Conservation (phyloP, 1,140 invertebrate genomes). For the Drosophila leontia region DNA sequence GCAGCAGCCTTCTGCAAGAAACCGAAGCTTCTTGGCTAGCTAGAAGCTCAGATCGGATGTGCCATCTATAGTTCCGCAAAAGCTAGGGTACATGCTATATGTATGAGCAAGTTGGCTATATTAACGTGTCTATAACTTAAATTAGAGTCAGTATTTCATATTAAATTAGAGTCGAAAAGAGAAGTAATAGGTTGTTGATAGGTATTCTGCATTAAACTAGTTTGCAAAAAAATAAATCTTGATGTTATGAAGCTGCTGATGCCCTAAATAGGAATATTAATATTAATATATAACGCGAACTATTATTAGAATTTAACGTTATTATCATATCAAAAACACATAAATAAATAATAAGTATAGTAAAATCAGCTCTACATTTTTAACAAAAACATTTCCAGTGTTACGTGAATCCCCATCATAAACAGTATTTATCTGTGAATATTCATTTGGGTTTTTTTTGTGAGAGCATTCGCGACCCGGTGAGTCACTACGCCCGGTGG, state of each 20-base stretch:
- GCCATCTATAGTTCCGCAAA: conserved; percentile 1
- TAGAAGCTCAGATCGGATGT: conserved; percentile 18
- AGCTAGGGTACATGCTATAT: not conserved
- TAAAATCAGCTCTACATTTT: not conserved
- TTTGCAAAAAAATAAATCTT: not conserved
- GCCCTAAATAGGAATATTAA: not conserved
- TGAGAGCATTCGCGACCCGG: conserved; percentile 11
- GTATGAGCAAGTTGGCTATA: not conserved
- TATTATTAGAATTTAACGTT: not conserved
- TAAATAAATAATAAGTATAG: not conserved
- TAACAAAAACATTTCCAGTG: not conserved
- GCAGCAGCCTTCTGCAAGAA: conserved; percentile 35
- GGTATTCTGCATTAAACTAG: not conserved
- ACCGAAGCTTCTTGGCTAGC: not conserved
- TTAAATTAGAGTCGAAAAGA: conserved; percentile 1
- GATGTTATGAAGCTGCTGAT: not conserved
- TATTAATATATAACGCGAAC: not conserved
- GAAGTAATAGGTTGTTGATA: not conserved
- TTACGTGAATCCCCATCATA: conserved; percentile 10
- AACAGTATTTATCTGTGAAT: conserved; percentile 10
- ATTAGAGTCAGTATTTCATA: not conserved
- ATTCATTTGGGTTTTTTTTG: not conserved
- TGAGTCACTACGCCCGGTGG: not conserved
- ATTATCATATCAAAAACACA: not conserved
- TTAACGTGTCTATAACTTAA: conserved; percentile 1